Evolutionary conservation across 2,113 vertebrate species (phyloP).

Genomic region (Anolis carolinensis): DNA sequence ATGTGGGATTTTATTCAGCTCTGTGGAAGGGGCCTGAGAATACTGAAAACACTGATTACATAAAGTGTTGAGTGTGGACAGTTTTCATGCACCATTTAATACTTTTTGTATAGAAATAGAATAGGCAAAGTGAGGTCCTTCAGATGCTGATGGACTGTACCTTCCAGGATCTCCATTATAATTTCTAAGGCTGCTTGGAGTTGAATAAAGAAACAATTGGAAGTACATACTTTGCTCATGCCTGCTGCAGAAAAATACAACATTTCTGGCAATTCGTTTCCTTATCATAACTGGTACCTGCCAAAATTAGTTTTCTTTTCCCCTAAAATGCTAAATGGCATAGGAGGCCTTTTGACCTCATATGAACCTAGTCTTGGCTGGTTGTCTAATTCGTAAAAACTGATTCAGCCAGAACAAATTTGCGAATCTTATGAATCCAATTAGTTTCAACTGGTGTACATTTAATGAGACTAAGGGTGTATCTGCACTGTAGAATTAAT

Average conservation of each 20-base stretch:
- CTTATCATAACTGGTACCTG: neutral
- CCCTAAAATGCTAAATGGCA: neutral
- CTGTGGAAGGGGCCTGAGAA: too few relatives aligned
- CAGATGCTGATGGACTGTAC: neutral
- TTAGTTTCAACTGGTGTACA: neutral
- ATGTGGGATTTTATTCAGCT: too few relatives aligned
- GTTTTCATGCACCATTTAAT: neutral
- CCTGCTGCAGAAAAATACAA: neutral
- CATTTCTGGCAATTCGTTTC: neutral
- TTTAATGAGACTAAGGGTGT: neutral
- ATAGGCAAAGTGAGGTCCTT: neutral
- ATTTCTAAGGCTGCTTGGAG: neutral
- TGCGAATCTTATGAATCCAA: neutral
- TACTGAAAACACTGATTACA: too few relatives aligned
- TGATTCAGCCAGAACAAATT: neutral
- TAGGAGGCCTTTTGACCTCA: neutral
- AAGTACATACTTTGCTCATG: too few relatives aligned
- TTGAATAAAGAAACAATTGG: neutral
- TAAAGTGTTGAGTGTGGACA: neutral
- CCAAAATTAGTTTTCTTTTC: neutral
- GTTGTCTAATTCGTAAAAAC: neutral
- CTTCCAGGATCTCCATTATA: too few relatives aligned
- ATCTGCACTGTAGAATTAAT: too few relatives aligned
- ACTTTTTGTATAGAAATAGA: too few relatives aligned
- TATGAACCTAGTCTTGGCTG: neutral